Evolutionary conservation across 2,797 vertebrate genomes (phyloP).

Genomic region (Bryconaethiops microstoma): DNA sequence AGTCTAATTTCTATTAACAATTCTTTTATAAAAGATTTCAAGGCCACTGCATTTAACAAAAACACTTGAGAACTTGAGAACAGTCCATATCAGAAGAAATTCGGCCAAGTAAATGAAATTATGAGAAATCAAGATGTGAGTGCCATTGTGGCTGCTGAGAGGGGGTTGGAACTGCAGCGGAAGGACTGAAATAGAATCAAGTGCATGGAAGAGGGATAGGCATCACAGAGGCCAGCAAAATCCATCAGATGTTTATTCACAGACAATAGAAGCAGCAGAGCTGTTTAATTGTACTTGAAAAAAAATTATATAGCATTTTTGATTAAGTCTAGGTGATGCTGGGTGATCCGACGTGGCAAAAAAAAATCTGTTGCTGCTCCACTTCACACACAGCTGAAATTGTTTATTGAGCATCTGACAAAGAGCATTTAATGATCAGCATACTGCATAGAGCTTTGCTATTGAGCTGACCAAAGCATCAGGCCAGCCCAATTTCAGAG

Average conservation of each 20-base stretch:
- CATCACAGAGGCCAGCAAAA: constrained; percentile 42
- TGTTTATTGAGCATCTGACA: constrained; percentile 24
- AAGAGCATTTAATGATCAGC: constrained; percentile 25
- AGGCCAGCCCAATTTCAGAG: constrained; percentile 55
- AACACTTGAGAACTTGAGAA: background rate
- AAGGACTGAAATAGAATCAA: constrained; percentile 69
- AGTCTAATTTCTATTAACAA: constrained; percentile 16
- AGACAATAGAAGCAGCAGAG: constrained; percentile 1
- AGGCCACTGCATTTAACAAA: background rate
- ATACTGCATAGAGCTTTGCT: background rate
- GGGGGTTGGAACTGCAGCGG: constrained; percentile 66
- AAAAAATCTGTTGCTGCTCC: constrained; percentile 5
- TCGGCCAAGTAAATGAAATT: constrained; percentile 24
- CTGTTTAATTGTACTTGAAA: background rate
- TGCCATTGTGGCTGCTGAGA: constrained; percentile 42
- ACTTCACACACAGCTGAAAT: constrained; percentile 21
- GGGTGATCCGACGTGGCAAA: background rate
- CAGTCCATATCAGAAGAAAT: constrained; percentile 8
- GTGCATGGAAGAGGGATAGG: constrained; percentile 59
- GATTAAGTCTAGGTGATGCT: background rate
- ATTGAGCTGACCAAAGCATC: constrained; percentile 30
- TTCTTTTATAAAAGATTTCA: constrained; percentile 1
- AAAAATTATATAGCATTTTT: background rate
- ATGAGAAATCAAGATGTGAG: constrained; percentile 26
- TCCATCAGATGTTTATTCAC: constrained; percentile 40